Percentiles rank a stretch among this genome's conserved stretches.
Evolutionary conservation across 2,888 invertebrate genomes (phyloP).

Genomic region (Heliconius ismenius): DNA sequence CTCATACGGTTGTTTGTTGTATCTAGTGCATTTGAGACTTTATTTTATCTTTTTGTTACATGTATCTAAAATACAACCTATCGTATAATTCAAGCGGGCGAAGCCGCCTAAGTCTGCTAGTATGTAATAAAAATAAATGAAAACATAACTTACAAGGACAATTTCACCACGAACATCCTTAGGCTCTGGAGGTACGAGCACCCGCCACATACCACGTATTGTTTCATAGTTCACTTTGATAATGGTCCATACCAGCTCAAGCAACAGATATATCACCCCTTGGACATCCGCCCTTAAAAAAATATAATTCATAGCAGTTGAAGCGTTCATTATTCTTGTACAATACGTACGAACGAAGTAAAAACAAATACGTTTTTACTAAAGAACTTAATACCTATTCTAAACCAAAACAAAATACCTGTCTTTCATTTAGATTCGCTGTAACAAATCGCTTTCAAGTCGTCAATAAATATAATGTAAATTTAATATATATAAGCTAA

Average conservation of each 20-base stretch:
- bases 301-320: not conserved
- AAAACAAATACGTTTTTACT: not conserved
- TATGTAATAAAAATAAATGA: not conserved
- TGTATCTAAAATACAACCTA: not conserved
- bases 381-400: too few relatives aligned
- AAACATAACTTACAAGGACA: conserved; percentile 84
- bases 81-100: too few relatives aligned
- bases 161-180: conserved; percentile 88
- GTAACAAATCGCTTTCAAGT: too few relatives aligned
- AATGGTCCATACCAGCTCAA: conserved; percentile 75
- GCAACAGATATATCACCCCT: conserved; percentile 35
- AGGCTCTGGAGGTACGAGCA: conserved; percentile 80
- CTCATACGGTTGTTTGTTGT: not conserved
- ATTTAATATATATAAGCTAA: too few relatives aligned
- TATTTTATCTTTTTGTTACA: not conserved
- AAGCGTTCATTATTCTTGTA: not conserved
- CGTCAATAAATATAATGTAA: too few relatives aligned
- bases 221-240: conserved; percentile 70
- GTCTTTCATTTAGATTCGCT: too few relatives aligned
- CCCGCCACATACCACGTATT: conserved; percentile 75
- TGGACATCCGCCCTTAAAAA: conserved; percentile 40
- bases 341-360: too few relatives aligned
- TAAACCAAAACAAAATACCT: too few relatives aligned
- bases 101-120: too few relatives aligned
- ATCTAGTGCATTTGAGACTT: not conserved